These are phyloP conservation scores for Ochropacha duplaris DNA, from an alignment of 2,888 invertebrate genomes.

Conservation along the genomic window DNA sequence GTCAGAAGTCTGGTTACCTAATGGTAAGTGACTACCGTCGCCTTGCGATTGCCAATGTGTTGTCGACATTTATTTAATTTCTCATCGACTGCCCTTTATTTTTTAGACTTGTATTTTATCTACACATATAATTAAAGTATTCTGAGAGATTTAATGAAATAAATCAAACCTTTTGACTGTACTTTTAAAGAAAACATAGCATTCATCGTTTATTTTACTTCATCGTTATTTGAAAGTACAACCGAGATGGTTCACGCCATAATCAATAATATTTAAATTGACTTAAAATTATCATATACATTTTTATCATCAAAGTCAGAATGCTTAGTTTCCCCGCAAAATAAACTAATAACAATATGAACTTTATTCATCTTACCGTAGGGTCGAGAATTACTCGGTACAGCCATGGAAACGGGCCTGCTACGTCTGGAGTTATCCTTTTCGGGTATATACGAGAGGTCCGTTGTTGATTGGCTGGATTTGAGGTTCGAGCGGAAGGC, in stretches of 20 bases:
- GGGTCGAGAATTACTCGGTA: conserved; percentile 60
- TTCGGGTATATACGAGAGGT: conserved; percentile 87
- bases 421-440: conserved; percentile 70
- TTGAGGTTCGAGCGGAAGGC: conserved; percentile 87
- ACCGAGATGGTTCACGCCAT: no score
- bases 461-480: conserved; percentile 93
- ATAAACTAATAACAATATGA: conserved; percentile 5
- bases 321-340: background rate
- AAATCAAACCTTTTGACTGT: background rate
- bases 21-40: no score
- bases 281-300: background rate
- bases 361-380: conserved; percentile 53
- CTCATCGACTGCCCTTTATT: no score
- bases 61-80: no score
- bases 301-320: background rate
- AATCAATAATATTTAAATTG: background rate
- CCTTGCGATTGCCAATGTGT: no score
- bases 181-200: background rate
- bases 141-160: background rate
- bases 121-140: background rate
- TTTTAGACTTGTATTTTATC: no score
- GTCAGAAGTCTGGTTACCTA: no score
- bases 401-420: conserved; percentile 72
- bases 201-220: background rate
- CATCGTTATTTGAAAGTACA: background rate